Conservation (phyloP, 2,888 invertebrate genomes). For the Leptogaster cylindrica region DNA sequence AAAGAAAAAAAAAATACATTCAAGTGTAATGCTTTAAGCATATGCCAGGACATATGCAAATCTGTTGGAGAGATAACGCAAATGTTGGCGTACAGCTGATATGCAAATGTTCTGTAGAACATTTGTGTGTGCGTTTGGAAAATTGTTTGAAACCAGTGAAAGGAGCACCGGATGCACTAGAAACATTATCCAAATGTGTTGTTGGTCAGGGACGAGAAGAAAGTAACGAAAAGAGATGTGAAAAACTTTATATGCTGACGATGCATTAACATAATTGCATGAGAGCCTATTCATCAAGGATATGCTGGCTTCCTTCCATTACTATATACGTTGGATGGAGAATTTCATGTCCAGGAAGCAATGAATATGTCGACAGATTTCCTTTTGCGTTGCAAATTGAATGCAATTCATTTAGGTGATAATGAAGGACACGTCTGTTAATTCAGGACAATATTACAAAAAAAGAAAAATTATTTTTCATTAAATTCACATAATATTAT, state of each 20-base stretch:
- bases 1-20: too few relatives aligned
- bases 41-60: slow-evolving; percentile 39
- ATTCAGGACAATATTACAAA: too few relatives aligned
- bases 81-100: slow-evolving; percentile 31
- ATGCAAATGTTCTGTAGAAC: slow-evolving; percentile 19
- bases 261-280: slow-evolving; percentile 35
- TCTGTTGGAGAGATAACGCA: slow-evolving; percentile 25
- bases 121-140: not conserved
- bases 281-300: slow-evolving; percentile 33
- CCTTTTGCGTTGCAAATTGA: not conserved
- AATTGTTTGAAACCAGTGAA: not conserved
- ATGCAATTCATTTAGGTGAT: slow-evolving; percentile 30
- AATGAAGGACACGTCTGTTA: slow-evolving; percentile 13
- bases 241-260: not conserved
- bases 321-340: not conserved
- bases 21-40: slow-evolving; percentile 32
- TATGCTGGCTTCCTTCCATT: slow-evolving; percentile 16
- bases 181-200: not conserved
- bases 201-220: slow-evolving; percentile 10
- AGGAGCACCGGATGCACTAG: not conserved
- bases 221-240: not conserved
- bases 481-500: too few relatives aligned
- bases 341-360: slow-evolving; percentile 13
- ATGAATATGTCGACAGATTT: not conserved
- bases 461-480: too few relatives aligned